phyloP scores from a whole-genome alignment of 2,888 invertebrate genomes.

The Eledone cirrhosa region DNA sequence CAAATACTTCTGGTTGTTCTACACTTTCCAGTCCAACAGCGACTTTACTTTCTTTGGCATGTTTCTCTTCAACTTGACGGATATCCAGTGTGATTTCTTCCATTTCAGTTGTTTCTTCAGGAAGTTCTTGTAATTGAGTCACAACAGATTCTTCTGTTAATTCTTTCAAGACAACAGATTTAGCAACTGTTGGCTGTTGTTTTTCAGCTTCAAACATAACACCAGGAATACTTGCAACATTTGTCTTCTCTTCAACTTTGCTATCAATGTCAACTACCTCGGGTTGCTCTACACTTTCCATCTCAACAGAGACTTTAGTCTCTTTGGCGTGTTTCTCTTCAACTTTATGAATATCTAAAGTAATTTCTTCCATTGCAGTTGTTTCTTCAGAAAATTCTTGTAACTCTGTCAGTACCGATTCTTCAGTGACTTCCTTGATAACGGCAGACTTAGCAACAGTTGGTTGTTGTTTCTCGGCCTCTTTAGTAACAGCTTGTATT shows the following conservation, averaged over 20 bases:
- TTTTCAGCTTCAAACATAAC: not conserved
- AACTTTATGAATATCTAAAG: not conserved
- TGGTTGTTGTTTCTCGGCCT: constrained; percentile 20
- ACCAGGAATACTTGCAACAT: constrained; percentile 27
- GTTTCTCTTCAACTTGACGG: constrained; percentile 32
- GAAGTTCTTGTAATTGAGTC: constrained; percentile 24
- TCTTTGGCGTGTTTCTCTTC: not conserved
- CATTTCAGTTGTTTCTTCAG: constrained; percentile 30
- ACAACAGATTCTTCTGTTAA: constrained; percentile 33
- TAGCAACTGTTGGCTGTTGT: constrained; percentile 32
- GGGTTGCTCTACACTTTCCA: constrained; percentile 12
- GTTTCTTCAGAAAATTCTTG: not conserved
- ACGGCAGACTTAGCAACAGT: not conserved
- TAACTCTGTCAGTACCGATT: not conserved
- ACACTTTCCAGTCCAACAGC: constrained; percentile 21
- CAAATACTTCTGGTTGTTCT: constrained; percentile 32
- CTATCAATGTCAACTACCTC: constrained; percentile 16
- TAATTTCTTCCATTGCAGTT: not conserved
- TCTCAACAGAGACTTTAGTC: not conserved
- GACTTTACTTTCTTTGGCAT: constrained; percentile 13
- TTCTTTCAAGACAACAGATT: constrained; percentile 36
- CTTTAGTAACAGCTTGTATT: not conserved
- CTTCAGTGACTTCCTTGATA: not conserved
- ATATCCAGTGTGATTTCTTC: constrained; percentile 20
- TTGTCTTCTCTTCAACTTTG: constrained; percentile 31